A percentile compares a stretch with the other conserved stretches of the same genome.
Evolutionary conservation across 2,888 invertebrate genomes (phyloP).

Genomic region (Onthophagus sagittarius): DNA sequence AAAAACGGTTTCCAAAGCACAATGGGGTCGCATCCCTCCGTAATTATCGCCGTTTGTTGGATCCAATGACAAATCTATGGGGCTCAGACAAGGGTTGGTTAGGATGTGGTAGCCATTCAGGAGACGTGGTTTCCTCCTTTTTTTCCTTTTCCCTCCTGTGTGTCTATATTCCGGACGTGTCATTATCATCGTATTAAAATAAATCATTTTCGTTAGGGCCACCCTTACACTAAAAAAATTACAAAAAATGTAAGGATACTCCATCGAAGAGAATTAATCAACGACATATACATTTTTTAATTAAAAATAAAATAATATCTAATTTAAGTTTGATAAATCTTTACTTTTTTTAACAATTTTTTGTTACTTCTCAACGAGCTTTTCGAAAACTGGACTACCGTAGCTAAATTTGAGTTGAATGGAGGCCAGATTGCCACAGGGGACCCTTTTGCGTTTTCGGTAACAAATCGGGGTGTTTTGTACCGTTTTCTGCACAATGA

Average conservation of each 20-base stretch:
- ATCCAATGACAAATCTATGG: neutral
- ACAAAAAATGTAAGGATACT: too few relatives aligned
- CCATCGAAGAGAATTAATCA: too few relatives aligned
- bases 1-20: slow-evolving; percentile 3
- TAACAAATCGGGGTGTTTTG: slow-evolving; percentile 24
- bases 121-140: neutral
- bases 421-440: slow-evolving; percentile 5
- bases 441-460: neutral
- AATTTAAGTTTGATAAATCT: too few relatives aligned
- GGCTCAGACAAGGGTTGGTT: neutral
- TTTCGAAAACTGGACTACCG: slow-evolving; percentile 4
- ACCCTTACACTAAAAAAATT: neutral
- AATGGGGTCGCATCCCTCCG: neutral
- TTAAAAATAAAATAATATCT: too few relatives aligned
- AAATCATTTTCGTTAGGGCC: neutral
- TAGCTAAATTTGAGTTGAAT: slow-evolving; percentile 3
- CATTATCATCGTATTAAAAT: neutral
- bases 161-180: neutral
- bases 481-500: slow-evolving; percentile 24
- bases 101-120: neutral
- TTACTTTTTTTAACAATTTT: too few relatives aligned
- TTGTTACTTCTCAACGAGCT: slow-evolving; percentile 5
- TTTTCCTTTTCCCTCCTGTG: neutral
- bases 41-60: neutral
- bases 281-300: too few relatives aligned